A percentile compares a stretch with the other conserved stretches of the same genome.
phyloP scores from a whole-genome alignment of 2,888 invertebrate genomes.

The Dolomedes plantarius region DNA sequence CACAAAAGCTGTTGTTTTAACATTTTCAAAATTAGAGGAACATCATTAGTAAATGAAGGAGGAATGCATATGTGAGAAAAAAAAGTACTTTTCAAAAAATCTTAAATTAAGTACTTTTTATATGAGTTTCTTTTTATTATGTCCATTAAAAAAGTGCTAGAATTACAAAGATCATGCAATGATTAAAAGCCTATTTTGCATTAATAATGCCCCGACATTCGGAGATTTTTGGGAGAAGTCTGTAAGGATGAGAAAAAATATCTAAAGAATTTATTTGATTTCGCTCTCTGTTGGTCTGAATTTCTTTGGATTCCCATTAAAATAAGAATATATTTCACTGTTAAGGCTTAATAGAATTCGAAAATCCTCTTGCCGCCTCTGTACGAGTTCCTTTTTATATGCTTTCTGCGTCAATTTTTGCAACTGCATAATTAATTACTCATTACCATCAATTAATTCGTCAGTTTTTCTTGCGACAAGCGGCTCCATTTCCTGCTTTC shows the following conservation, averaged over 20 bases:
- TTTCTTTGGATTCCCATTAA: not conserved
- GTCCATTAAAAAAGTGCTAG: too few species aligned
- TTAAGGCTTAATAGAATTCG: not conserved
- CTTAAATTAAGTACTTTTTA: too few species aligned
- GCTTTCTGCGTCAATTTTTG: not conserved
- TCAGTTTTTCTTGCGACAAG: slow-evolving; percentile 3
- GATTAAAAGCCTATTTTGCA: not conserved
- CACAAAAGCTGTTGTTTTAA: too few species aligned
- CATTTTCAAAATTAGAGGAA: too few species aligned
- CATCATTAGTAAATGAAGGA: too few species aligned
- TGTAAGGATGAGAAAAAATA: not conserved
- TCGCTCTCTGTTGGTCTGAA: not conserved
- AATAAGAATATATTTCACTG: not conserved
- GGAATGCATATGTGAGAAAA: too few species aligned
- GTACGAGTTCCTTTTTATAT: not conserved
- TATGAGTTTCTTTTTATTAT: too few species aligned
- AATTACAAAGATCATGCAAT: not conserved
- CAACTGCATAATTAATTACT: slow-evolving; percentile 21
- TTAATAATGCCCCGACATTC: not conserved
- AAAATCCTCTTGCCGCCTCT: not conserved
- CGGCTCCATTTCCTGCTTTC: not conserved
- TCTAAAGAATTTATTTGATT: not conserved
- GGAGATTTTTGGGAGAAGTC: not conserved
- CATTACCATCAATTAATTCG: slow-evolving; percentile 18
- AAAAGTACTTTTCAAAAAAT: too few species aligned